Evolutionary conservation across 2,113 vertebrate species (phyloP).

Genomic region (Halichoeres trimaculatus): DNA sequence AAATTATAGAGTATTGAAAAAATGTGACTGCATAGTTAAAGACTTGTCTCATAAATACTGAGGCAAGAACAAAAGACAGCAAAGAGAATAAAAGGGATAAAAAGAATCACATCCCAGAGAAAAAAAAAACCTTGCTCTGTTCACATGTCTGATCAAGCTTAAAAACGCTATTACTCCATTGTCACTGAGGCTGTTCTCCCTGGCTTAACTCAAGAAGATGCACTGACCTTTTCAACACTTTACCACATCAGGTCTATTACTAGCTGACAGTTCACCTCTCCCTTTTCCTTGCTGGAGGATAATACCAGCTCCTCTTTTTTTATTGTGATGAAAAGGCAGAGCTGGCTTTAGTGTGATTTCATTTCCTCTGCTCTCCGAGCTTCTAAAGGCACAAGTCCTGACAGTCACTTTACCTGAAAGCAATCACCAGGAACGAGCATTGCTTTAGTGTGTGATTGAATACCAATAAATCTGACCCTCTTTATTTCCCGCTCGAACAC

Average conservation of each 20-base stretch:
- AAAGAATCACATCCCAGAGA: slow-evolving; percentile 29
- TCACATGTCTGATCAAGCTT: slow-evolving; percentile 62
- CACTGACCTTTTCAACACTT: slow-evolving; percentile 73
- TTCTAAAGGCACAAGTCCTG: slow-evolving; percentile 31
- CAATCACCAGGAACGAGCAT: slow-evolving; percentile 48
- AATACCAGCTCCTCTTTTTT: slow-evolving; percentile 47
- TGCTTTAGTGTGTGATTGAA: slow-evolving; percentile 61
- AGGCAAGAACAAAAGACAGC: slow-evolving; percentile 7
- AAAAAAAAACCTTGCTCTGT: slow-evolving; percentile 39
- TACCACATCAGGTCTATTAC: slow-evolving; percentile 67
- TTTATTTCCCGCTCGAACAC: slow-evolving; percentile 46
- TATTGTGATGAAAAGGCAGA: slow-evolving; percentile 57
- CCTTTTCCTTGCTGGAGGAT: slow-evolving; percentile 44
- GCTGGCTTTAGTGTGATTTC: slow-evolving; percentile 50
- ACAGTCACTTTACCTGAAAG: slow-evolving; percentile 59
- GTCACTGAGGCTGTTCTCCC: slow-evolving; percentile 59
- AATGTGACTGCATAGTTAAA: slow-evolving; percentile 11
- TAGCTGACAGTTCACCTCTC: slow-evolving; percentile 55
- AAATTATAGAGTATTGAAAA: slow-evolving; percentile 25
- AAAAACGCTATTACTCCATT: slow-evolving; percentile 65
- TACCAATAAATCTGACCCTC: slow-evolving; percentile 55
- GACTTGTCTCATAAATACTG: slow-evolving; percentile 26
- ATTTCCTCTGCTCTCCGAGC: slow-evolving; percentile 42
- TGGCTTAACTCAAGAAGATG: slow-evolving; percentile 66
- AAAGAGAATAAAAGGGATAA: slow-evolving; percentile 4